Evolutionary conservation across 1,140 invertebrate species (phyloP), one percentile per base, ranked within the genome.

Genomic region (Drosophila santomea): DNA sequence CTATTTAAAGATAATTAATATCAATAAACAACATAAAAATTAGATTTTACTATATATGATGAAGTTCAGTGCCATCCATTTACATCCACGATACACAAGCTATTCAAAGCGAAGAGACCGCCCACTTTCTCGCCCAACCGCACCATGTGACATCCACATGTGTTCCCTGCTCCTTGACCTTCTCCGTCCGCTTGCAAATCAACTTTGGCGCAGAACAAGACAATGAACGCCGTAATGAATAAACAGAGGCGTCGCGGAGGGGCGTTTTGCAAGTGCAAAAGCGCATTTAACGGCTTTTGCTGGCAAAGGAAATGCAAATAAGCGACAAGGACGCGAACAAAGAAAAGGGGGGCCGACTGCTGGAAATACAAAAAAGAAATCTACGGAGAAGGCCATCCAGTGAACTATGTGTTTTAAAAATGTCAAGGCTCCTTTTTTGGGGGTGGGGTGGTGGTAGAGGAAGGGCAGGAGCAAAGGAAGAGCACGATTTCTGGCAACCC

Each of bases 261-360:
- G 11, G n/a, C 4, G 20, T 5, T 5, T 45, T 11, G 55, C 72
- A 69, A 69, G 56, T 71, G 75, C 54, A 82, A 72, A 69, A 82
- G 79, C 80, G 69, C 62, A 78, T 81, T 82, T 66, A 66, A 63
- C 58, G 60, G 56, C 50, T 78, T 62, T 72, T 47, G 74, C 44
- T 73, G 73, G 57, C 58, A 64, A 55, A 64, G 60, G 57, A 73
- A 76, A 68, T 51, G 48, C 72, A 84, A 84, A 78, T 76, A 83
- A 54, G 83, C 83, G 67, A 63, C 82, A 86, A 86, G 82, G 83
- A 88, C 79, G 72, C 57, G 59, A 63, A 76, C 75, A 69, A 82
- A 57, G 62, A 36, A 44, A 17, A 60, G 20, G 66, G 39, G n/a
- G 47, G 12, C 66, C 36, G 52, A 32, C 25, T 39, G 50, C 32